A percentile compares a stretch with the other conserved stretches of the same genome.
phyloP scores from a whole-genome alignment of 2,888 invertebrate species.

The Heliconius charithonia region DNA sequence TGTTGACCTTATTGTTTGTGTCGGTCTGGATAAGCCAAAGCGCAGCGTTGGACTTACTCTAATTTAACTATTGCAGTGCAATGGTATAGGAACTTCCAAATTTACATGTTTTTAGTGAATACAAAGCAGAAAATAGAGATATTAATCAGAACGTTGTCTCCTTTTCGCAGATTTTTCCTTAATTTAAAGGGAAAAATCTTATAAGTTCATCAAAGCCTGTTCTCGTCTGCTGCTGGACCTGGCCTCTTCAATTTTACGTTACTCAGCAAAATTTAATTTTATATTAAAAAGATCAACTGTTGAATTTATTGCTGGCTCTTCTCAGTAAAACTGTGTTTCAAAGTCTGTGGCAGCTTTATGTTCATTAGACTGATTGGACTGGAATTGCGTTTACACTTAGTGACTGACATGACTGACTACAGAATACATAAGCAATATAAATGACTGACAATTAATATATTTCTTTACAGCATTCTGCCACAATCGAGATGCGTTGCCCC shows the following conservation, averaged over 20 bases:
- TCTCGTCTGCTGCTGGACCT: too few species aligned
- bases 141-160: neutral
- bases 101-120: neutral
- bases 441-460: constrained; percentile 4
- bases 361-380: too few species aligned
- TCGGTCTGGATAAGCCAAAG: constrained; percentile 7
- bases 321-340: too few species aligned
- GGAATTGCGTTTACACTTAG: too few species aligned
- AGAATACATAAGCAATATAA: neutral
- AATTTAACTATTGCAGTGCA: constrained; percentile 17
- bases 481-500: constrained; percentile 88
- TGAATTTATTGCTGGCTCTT: too few species aligned
- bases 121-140: neutral
- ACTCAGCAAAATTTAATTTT: too few species aligned
- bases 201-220: too few species aligned
- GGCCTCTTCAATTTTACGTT: too few species aligned
- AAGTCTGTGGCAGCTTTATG: too few species aligned
- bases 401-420: too few species aligned
- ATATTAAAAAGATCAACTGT: too few species aligned
- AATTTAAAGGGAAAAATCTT: too few species aligned
- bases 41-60: constrained; percentile 4
- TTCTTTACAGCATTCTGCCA: constrained; percentile 88
- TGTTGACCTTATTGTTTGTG: constrained; percentile 21
- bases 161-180: neutral
- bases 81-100: neutral